Evolutionary conservation across 1,140 invertebrate species (phyloP).

Genomic region (Lysiphlebus fabarum): DNA sequence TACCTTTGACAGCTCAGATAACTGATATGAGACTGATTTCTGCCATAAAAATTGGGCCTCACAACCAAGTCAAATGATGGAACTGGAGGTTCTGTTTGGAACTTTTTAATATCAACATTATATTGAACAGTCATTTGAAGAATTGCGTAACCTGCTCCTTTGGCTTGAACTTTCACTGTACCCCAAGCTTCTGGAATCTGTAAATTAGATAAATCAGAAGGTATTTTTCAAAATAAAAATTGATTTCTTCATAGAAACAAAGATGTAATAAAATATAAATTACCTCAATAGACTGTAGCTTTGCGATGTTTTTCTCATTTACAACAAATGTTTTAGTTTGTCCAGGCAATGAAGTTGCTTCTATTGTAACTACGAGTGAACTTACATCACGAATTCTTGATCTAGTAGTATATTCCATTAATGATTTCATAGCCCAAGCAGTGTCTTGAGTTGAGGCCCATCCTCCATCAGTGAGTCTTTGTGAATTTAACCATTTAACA

Average conservation of each 20-base stretch:
- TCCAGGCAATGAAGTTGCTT: constrained; percentile 78
- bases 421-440: constrained; percentile 81
- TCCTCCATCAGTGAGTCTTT: constrained; percentile 86
- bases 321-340: constrained; percentile 66
- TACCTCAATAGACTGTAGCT: constrained; percentile 70
- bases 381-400: constrained; percentile 86
- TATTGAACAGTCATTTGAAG: constrained; percentile 93
- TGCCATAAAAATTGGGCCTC: constrained; percentile 74
- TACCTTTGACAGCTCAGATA: constrained; percentile 77
- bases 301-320: constrained; percentile 71
- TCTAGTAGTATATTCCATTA: constrained; percentile 85
- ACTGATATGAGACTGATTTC: constrained; percentile 90
- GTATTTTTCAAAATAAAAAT: constrained; percentile 14
- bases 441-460: constrained; percentile 95
- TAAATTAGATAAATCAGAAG: constrained; percentile 39
- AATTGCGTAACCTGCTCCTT: constrained; percentile 87
- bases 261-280: constrained; percentile 6
- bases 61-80: constrained; percentile 72
- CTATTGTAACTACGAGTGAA: constrained; percentile 73
- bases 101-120: constrained; percentile 84
- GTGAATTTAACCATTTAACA: constrained; percentile 90
- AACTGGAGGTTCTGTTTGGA: constrained; percentile 81
- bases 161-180: constrained; percentile 83
- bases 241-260: constrained; percentile 8
- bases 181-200: constrained; percentile 88